A percentile compares a stretch with the other conserved stretches of the same genome.
These are phyloP conservation scores for Coenobita brevimanus DNA, from an alignment of 1,140 invertebrate genomes.

Conservation along the genomic window DNA sequence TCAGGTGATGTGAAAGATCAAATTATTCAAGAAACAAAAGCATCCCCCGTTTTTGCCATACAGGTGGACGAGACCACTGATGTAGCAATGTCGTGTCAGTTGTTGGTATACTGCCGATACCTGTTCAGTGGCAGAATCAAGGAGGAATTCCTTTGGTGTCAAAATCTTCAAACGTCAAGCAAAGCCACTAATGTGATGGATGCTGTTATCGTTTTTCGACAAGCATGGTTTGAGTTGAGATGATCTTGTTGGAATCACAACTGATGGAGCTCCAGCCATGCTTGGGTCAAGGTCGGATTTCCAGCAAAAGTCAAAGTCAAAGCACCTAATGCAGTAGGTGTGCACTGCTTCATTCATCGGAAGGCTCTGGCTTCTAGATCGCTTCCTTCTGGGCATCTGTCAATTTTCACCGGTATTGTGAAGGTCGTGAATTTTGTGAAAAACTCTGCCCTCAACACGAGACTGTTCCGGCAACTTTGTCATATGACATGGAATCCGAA, in stretches of 20 bases:
- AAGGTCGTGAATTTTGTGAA: neutral
- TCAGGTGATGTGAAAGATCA: too few relatives aligned
- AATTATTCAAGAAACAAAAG: slow-evolving; percentile 26
- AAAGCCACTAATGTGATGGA: slow-evolving; percentile 31
- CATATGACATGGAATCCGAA: slow-evolving; percentile 38
- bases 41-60: slow-evolving; percentile 25
- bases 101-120: slow-evolving; percentile 31
- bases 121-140: neutral
- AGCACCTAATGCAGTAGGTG: too few relatives aligned
- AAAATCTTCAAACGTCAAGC: slow-evolving; percentile 24
- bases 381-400: neutral
- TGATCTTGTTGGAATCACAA: slow-evolving; percentile 17
- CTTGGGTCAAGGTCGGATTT: too few relatives aligned
- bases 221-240: slow-evolving; percentile 25
- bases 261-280: slow-evolving; percentile 19
- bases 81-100: slow-evolving; percentile 21
- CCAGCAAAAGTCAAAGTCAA: slow-evolving; percentile 1
- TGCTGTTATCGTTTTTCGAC: slow-evolving; percentile 34
- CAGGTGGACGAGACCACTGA: slow-evolving; percentile 29
- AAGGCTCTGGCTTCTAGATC: neutral
- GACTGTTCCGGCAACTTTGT: slow-evolving; percentile 10
- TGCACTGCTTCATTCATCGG: neutral
- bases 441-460: slow-evolving; percentile 15
- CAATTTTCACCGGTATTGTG: slow-evolving; percentile 27
- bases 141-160: slow-evolving; percentile 15